Evolutionary conservation across 2,797 vertebrate genomes (phyloP).

Genomic region (Apogon talboti): DNA sequence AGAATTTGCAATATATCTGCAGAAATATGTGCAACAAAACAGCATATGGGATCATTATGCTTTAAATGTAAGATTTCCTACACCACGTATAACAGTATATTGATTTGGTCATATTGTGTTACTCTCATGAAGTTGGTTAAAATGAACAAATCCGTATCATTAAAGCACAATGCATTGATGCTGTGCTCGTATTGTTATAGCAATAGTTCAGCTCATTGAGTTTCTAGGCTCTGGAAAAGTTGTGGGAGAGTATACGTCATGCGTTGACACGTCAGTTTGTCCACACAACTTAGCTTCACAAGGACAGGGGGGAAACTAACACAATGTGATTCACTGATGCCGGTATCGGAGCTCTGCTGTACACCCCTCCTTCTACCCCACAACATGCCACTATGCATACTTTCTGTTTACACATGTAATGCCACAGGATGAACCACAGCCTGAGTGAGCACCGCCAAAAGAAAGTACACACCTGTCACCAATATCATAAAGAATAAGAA

Average conservation of each 20-base stretch:
- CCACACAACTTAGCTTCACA: conserved; percentile 61
- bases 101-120: background rate
- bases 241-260: conserved; percentile 33
- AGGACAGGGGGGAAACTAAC: conserved; percentile 54
- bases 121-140: conserved; percentile 3
- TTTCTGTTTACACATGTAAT: conserved; percentile 26
- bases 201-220: conserved; percentile 2
- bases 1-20: conserved; percentile 12
- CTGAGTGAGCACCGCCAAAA: conserved; percentile 12
- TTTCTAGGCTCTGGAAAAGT: conserved; percentile 33
- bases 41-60: background rate
- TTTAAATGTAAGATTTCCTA: background rate
- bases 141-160: conserved; percentile 17
- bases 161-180: background rate
- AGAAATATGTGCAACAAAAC: conserved; percentile 4
- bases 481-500: conserved; percentile 25
- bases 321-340: conserved; percentile 57
- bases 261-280: conserved; percentile 62
- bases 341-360: conserved; percentile 39
- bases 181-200: conserved; percentile 5
- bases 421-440: conserved; percentile 16
- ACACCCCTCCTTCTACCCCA: conserved; percentile 16
- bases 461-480: conserved; percentile 19
- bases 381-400: conserved; percentile 6
- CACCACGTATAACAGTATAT: background rate